A percentile compares a stretch with the other conserved stretches of the same genome.
phyloP scores from a whole-genome alignment of 2,797 vertebrate genomes.

The Pseudochromis fuscus region DNA sequence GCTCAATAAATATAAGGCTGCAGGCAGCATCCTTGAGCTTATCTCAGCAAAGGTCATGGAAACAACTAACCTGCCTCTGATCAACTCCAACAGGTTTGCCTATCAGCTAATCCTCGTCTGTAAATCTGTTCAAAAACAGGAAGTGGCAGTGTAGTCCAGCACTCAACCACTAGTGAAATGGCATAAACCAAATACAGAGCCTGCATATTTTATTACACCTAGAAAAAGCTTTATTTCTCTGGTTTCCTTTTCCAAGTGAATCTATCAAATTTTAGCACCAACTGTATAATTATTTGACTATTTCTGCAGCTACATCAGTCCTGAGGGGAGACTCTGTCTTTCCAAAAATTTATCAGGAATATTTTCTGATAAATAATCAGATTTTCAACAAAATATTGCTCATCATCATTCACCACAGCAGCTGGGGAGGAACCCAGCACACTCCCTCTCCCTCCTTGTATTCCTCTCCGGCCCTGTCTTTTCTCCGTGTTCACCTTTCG shows the following conservation, averaged over 20 bases:
- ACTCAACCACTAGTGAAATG: neutral
- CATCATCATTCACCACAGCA: slow-evolving; percentile 68
- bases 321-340: slow-evolving; percentile 5
- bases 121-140: too few species aligned
- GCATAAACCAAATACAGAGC: too few species aligned
- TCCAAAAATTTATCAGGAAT: slow-evolving; percentile 40
- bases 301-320: slow-evolving; percentile 31
- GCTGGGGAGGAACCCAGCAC: slow-evolving; percentile 55
- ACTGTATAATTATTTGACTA: slow-evolving; percentile 6
- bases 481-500: slow-evolving; percentile 79
- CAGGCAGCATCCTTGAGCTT: too few species aligned
- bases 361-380: slow-evolving; percentile 69
- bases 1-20: too few species aligned
- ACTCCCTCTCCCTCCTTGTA: slow-evolving; percentile 58
- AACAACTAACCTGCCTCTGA: too few species aligned
- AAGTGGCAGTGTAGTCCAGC: too few species aligned
- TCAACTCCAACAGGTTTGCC: too few species aligned
- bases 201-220: slow-evolving; percentile 7
- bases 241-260: too few species aligned
- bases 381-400: slow-evolving; percentile 73
- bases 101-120: too few species aligned
- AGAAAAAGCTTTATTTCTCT: too few species aligned
- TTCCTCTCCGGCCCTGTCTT: slow-evolving; percentile 62
- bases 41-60: too few species aligned
- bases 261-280: neutral